phyloP scores from a whole-genome alignment of 2,888 invertebrate genomes.

The Nomada lathburiana region DNA sequence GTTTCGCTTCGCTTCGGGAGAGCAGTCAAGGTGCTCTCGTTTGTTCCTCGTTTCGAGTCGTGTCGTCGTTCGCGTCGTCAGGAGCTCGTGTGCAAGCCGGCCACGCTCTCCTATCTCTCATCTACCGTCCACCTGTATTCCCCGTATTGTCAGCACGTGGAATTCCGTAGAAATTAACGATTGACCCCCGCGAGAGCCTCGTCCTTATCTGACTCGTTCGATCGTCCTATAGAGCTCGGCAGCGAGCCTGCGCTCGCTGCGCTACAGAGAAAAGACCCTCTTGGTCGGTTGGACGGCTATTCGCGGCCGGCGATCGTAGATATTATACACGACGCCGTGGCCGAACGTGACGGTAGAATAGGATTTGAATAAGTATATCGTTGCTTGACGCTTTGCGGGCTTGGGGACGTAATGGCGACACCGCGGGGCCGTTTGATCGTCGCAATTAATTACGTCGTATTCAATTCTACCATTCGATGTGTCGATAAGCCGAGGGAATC shows the following conservation, averaged over 20 bases:
- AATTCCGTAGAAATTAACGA: constrained; percentile 81
- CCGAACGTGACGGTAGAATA: constrained; percentile 58
- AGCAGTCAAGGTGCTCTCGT: constrained; percentile 82
- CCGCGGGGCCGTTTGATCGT: constrained; percentile 23
- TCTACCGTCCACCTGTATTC: constrained; percentile 83
- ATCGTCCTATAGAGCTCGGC: constrained; percentile 66
- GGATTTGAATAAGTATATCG: constrained; percentile 72
- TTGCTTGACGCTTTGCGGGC: constrained; percentile 56
- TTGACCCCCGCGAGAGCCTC: constrained; percentile 73
- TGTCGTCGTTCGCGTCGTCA: constrained; percentile 76
- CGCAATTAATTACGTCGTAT: constrained; percentile 32
- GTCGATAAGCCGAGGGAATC: background rate
- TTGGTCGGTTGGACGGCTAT: constrained; percentile 52
- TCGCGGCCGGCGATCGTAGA: constrained; percentile 68
- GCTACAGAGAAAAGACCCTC: background rate
- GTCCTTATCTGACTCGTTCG: constrained; percentile 68
- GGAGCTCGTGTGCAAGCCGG: constrained; percentile 74
- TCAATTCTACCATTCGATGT: background rate
- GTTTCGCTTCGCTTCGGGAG: constrained; percentile 68
- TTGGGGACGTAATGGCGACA: constrained; percentile 34
- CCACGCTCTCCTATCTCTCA: constrained; percentile 75
- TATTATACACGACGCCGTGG: constrained; percentile 51
- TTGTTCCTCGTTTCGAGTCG: constrained; percentile 82
- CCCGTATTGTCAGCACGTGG: constrained; percentile 81
- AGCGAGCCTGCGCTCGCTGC: constrained; percentile 24